Base-by-base conservation (phyloP, 2,888 invertebrate genomes). In the Pimpla rufipes region DNA sequence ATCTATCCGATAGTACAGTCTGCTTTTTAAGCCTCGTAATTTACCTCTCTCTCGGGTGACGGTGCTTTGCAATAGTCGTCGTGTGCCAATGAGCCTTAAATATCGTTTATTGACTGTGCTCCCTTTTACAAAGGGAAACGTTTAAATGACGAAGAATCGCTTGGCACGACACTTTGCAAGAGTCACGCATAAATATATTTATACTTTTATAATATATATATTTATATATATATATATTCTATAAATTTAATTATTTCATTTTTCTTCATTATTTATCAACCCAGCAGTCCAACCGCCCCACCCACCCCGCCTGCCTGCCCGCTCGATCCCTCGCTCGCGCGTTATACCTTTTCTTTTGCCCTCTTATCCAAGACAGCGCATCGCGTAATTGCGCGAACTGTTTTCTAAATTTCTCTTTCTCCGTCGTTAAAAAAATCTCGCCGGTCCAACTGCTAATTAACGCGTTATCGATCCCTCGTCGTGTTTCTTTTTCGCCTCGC, bases 21-120 rank as follows among this genome's bases (percentile, higher is more conserved):
- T 92, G 93, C 92, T 92, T 92, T 90, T 90, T 91, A 92, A 93
- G 92, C 92, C 92, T 92, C 93, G 90, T 92, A 90, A 89, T 89
- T 89, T 87, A 88, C 86, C 87, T 88, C 87, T 89, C 86, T 87
- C 83, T 85, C 45, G 73, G 62, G 81, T 82, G 70, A 79, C 66
- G 77, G 86, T 86, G 86, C 87, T 87, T 83, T 81, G 86, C 88
- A 87, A 87, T 85, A 86, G 86, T 87, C 85, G 84, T 84, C 85
- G 78, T 66, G 85, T 85, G 85, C 84, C 83, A 85, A 85, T 87
- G 79, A 80, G 80, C 84, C 79, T 85, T 83, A 79, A 84, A 78
- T 84, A 84, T 85, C 81, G 66, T 77, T 85, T 87, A 88, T 85
- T 87, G 88, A 88, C 86, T 87, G 85, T 83, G 73, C 83, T 85